Conservation (phyloP, 2,888 invertebrate species). For the Arge pagana region DNA sequence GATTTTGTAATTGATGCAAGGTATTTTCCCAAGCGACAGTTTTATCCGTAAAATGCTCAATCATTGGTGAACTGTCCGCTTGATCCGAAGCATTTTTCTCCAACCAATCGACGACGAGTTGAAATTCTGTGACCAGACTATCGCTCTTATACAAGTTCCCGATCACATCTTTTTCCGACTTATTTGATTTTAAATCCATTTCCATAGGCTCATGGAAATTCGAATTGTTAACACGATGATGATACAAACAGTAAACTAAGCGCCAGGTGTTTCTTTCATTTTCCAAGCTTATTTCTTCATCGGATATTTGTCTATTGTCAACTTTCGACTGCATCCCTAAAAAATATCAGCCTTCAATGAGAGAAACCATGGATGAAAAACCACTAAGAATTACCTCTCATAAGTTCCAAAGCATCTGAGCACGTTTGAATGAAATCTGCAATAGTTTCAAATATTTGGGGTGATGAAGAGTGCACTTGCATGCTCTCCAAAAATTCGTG, state of each 20-base stretch:
- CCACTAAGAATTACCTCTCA: conserved; percentile 43
- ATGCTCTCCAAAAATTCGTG: conserved; percentile 52
- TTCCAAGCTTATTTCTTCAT: conserved; percentile 61
- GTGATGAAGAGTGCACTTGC: conserved; percentile 45
- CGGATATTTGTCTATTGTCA: conserved; percentile 42
- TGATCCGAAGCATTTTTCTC: conserved; percentile 77
- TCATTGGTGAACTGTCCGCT: conserved; percentile 56
- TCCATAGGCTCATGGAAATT: conserved; percentile 41
- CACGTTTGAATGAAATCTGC: conserved; percentile 69
- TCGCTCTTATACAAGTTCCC: conserved; percentile 65
- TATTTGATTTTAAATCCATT: conserved; percentile 37
- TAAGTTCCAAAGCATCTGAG: conserved; percentile 64
- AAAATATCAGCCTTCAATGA: conserved; percentile 6
- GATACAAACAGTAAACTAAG: conserved; percentile 78
- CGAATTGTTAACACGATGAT: conserved; percentile 70
- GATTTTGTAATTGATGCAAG: conserved; percentile 71
- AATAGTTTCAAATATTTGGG: conserved; percentile 66
- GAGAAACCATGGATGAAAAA: neutral
- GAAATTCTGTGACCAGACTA: conserved; percentile 67
- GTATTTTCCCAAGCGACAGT: conserved; percentile 93
- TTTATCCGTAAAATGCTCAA: conserved; percentile 78
- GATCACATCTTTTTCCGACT: conserved; percentile 67
- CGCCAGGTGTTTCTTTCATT: conserved; percentile 91
- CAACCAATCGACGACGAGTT: conserved; percentile 91
- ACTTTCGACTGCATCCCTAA: conserved; percentile 54